Evolutionary conservation across 2,113 vertebrate genomes (phyloP), one percentile per base, ranked within the genome.

Genomic region (Brachyhypopomus gauderio): DNA sequence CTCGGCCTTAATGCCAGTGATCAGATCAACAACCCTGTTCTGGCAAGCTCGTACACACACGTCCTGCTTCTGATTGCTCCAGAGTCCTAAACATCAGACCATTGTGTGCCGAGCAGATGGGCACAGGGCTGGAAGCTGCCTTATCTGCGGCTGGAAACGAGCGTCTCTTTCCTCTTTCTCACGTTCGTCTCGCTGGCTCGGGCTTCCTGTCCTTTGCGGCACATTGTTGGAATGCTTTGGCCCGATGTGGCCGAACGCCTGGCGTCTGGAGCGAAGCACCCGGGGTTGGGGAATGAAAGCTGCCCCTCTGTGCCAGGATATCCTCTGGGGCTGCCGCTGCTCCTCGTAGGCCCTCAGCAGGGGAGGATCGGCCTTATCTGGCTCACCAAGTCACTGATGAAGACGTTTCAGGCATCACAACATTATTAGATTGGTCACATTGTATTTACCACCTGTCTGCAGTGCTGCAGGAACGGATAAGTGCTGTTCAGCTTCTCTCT

Each of bases 221-320:
- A 71, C 63, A 59, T 82, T 79, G 62, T 71, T 75, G 23, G 48
- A 67, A 60, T 52, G n/a, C 41, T 45, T 76, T 23, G 30, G 67
- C 64, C 58, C 22, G 22, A 60, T 22, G 12, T 6, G 23, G 56
- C 60, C 23, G 34, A n/a, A 72, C 41, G 75, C 30, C 36, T 77
- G 34, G 5, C 22, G 34, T 80, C 30, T 60, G 38, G 63, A 58
- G 45, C 3, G 16, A 36, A 30, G 38, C 59, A 63, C 55, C 36
- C 62, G 67, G 70, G 41, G 58, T 72, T 59, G 9, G 17, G 27
- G 64, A 66, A 86, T 80, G 62, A 83, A 79, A 79, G 60, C 66
- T 14, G n/a, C n/a, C 38, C 59, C 23, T 73, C 82, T 71, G 81
- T 71, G 64, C 79, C 87, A 89, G 89, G 90, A 93, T 79, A 87